Evolutionary conservation across 1,140 invertebrate genomes (phyloP).

Genomic region (Cydia amplana): DNA sequence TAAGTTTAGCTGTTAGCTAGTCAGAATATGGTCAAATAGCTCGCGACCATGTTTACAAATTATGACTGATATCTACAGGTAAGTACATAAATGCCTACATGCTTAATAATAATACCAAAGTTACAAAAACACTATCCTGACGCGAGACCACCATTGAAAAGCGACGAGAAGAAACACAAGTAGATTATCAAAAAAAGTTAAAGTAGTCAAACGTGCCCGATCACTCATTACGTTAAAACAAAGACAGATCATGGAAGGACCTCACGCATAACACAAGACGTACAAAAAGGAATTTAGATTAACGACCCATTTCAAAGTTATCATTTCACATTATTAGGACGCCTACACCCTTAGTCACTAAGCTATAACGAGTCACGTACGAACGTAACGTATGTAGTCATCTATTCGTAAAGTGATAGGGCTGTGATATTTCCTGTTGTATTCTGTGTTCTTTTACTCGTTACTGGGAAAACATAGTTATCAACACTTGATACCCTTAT

Average conservation of each 20-base stretch:
- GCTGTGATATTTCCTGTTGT: not conserved
- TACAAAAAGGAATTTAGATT: conserved; percentile 14
- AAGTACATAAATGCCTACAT: too few relatives aligned
- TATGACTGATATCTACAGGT: too few relatives aligned
- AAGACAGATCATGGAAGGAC: not conserved
- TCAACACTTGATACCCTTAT: too few relatives aligned
- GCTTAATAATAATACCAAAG: too few relatives aligned
- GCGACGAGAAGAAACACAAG: not conserved
- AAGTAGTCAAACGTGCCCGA: not conserved
- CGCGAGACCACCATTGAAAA: not conserved
- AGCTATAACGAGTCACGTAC: not conserved
- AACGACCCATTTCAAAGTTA: not conserved
- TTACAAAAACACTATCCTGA: too few relatives aligned
- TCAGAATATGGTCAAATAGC: too few relatives aligned
- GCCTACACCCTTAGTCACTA: not conserved
- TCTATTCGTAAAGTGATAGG: not conserved
- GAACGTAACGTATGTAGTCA: not conserved
- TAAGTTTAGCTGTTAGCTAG: too few relatives aligned
- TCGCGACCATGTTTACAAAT: too few relatives aligned
- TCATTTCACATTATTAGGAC: not conserved
- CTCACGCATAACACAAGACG: not conserved
- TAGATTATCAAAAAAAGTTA: not conserved
- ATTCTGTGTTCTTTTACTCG: not conserved
- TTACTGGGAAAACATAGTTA: not conserved
- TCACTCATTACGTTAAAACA: not conserved